Evolutionary conservation across 1,140 invertebrate species (phyloP).

Genomic region (Drosophila guanche): DNA sequence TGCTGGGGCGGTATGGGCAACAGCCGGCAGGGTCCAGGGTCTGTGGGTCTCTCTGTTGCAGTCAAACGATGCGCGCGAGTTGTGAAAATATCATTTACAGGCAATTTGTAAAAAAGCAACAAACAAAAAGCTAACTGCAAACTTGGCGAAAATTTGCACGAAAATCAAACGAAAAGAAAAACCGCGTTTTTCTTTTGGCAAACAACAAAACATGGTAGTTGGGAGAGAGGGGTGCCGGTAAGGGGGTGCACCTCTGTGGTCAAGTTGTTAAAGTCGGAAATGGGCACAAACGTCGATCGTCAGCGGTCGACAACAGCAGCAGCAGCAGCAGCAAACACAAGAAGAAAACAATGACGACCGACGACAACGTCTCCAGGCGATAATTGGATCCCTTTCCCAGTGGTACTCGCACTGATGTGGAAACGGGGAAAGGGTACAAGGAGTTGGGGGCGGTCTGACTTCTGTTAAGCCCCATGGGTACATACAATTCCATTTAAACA

Average conservation of each 20-base stretch:
- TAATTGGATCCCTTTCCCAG: constrained; percentile 73
- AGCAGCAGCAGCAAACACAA: constrained; percentile 13
- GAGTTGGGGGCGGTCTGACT: not conserved
- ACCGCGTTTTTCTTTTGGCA: constrained; percentile 67
- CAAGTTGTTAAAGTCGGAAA: constrained; percentile 75
- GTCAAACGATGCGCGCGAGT: constrained; percentile 75
- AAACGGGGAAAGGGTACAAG: not conserved
- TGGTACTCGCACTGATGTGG: constrained; percentile 2
- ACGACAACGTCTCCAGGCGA: constrained; percentile 68
- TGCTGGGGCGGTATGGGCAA: not conserved
- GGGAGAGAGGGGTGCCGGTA: constrained; percentile 2
- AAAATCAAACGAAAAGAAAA: constrained; percentile 43
- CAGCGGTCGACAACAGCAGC: constrained; percentile 58
- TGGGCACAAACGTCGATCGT: constrained; percentile 68
- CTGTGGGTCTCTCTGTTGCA: constrained; percentile 3
- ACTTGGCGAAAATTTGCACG: constrained; percentile 70
- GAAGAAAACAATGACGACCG: constrained; percentile 21
- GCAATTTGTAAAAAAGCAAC: constrained; percentile 67
- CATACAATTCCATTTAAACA: constrained; percentile 12
- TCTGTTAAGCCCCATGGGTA: not conserved
- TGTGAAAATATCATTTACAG: constrained; percentile 81
- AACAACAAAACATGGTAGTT: constrained; percentile 34
- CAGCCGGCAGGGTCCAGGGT: constrained; percentile 4
- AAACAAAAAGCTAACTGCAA: constrained; percentile 46
- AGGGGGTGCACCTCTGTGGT: constrained; percentile 40